Evolutionary conservation across 2,888 invertebrate genomes (phyloP).

Genomic region (Sphaerophoria rueppellii): DNA sequence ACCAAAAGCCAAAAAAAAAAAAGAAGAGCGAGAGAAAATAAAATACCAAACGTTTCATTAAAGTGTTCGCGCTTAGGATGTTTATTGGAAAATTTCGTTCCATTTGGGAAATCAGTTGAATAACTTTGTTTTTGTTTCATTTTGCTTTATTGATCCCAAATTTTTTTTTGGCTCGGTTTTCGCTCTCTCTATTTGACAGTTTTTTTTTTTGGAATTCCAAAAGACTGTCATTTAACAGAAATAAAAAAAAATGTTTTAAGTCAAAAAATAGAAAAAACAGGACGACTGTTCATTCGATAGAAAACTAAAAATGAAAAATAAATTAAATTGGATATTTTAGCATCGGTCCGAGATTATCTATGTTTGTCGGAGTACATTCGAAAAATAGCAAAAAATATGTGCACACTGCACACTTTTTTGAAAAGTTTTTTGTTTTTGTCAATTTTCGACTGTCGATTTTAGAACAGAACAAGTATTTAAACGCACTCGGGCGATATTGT

Average conservation of each 20-base stretch:
- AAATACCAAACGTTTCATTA: conserved; percentile 53
- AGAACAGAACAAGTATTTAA: too few relatives aligned
- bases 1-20: conserved; percentile 34
- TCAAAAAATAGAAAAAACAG: conserved; percentile 1
- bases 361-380: conserved; percentile 29
- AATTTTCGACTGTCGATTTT: conserved; percentile 15
- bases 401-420: background rate
- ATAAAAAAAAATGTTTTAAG: conserved; percentile 3
- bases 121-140: conserved; percentile 62
- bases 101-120: conserved; percentile 76
- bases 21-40: conserved; percentile 14
- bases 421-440: background rate
- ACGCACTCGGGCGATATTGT: too few relatives aligned
- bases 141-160: conserved; percentile 9
- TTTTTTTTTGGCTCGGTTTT: background rate
- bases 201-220: conserved; percentile 28
- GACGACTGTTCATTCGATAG: conserved; percentile 12
- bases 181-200: conserved; percentile 36
- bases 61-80: conserved; percentile 60
- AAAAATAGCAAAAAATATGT: conserved; percentile 36
- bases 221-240: conserved; percentile 42
- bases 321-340: conserved; percentile 37
- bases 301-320: background rate
- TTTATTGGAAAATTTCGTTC: conserved; percentile 70
- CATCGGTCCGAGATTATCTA: conserved; percentile 45